phyloP scores from a whole-genome alignment of 2,113 vertebrate genomes.

The Alouatta palliata region DNA sequence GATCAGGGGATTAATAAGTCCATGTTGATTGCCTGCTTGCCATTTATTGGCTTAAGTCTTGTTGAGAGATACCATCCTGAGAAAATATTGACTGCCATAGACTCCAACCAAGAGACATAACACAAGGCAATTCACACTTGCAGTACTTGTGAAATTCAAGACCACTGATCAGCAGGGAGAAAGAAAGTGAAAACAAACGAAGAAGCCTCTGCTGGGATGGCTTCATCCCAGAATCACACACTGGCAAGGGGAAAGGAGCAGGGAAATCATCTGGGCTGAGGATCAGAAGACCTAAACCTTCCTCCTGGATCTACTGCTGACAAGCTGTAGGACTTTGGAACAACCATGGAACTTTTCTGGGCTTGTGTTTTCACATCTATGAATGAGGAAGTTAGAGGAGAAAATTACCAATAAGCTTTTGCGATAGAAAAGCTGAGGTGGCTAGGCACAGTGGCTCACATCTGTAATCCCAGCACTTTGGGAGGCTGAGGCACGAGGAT shows the following conservation, averaged over 20 bases:
- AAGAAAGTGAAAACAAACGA: slow-evolving; percentile 46
- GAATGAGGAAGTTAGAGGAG: background rate
- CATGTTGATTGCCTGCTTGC: slow-evolving; percentile 48
- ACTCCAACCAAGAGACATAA: slow-evolving; percentile 40
- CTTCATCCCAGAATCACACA: background rate
- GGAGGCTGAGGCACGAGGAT: too few species aligned
- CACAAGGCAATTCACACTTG: slow-evolving; percentile 65
- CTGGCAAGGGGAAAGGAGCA: background rate
- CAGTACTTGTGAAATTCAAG: slow-evolving; percentile 66
- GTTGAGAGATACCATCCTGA: slow-evolving; percentile 31
- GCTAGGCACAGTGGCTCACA: too few species aligned
- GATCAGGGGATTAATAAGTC: slow-evolving; percentile 35
- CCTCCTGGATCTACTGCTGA: background rate
- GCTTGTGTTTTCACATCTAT: background rate
- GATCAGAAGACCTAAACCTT: background rate
- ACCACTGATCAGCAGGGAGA: background rate
- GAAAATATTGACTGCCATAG: slow-evolving; percentile 58
- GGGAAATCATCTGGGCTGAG: background rate
- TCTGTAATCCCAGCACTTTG: too few species aligned
- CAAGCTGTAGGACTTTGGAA: background rate
- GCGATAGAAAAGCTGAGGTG: background rate
- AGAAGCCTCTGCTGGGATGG: background rate
- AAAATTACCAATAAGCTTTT: background rate
- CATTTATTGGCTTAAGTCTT: slow-evolving; percentile 54
- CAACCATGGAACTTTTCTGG: background rate